A percentile compares a stretch with the other conserved stretches of the same genome.
Conservation (phyloP, 2,888 invertebrate species). For the Ceramica pisi region DNA sequence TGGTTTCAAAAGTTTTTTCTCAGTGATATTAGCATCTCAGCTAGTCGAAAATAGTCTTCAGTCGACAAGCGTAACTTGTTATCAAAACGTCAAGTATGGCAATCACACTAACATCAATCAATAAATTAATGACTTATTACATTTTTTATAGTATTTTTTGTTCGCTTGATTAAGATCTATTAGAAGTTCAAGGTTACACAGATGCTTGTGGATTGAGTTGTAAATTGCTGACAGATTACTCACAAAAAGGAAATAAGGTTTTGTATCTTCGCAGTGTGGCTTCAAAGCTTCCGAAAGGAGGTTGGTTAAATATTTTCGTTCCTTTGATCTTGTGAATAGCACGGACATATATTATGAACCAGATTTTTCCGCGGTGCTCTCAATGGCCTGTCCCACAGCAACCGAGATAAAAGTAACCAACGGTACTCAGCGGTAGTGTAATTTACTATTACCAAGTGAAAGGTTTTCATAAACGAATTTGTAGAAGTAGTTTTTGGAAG, state of each 20-base stretch:
- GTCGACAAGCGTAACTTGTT: neutral
- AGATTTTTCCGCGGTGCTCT: neutral
- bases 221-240: conserved; percentile 57
- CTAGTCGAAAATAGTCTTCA: conserved; percentile 1
- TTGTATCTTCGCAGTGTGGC: neutral
- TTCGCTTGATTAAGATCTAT: conserved; percentile 23
- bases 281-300: neutral
- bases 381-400: too few species aligned
- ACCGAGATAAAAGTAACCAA: neutral
- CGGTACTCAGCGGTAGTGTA: neutral
- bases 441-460: too few species aligned
- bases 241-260: conserved; percentile 30
- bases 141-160: conserved; percentile 48
- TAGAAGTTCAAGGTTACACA: conserved; percentile 60
- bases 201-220: conserved; percentile 31
- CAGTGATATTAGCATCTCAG: neutral
- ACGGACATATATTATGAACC: neutral
- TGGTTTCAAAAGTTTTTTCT: neutral
- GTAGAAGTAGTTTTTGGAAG: too few species aligned
- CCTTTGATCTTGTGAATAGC: conserved; percentile 9
- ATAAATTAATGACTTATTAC: conserved; percentile 11
- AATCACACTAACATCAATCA: conserved; percentile 41
- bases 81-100: conserved; percentile 9
- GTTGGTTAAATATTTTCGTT: neutral
- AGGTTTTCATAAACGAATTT: too few species aligned